Conservation (phyloP, 2,113 vertebrate genomes). For the Oceanites oceanicus region DNA sequence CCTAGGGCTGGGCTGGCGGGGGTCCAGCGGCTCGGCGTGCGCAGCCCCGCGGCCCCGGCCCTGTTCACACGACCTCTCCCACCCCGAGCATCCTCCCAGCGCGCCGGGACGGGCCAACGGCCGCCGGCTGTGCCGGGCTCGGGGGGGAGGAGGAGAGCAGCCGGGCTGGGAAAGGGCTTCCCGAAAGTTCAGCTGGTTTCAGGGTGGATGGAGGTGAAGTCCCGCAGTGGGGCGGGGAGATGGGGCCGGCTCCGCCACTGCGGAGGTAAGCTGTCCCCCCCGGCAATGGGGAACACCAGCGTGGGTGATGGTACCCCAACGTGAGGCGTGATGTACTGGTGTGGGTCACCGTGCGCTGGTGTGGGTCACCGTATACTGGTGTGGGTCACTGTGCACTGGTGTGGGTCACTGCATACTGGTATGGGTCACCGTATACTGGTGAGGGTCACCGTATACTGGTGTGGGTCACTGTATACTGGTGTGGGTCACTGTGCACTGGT, state of each 20-base stretch:
- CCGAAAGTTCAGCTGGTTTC: fast-evolving
- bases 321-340: background rate
- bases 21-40: background rate
- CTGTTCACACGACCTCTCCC: constrained; percentile 35
- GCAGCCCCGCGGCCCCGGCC: background rate
- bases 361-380: too few relatives aligned
- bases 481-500: too few relatives aligned
- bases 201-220: too few relatives aligned
- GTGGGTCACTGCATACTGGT: too few relatives aligned
- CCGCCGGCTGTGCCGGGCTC: background rate
- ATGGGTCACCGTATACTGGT: too few relatives aligned
- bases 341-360: too few relatives aligned
- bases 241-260: background rate
- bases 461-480: too few relatives aligned
- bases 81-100: background rate
- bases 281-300: fast-evolving
- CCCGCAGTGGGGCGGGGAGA: background rate
- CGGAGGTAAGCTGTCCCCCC: background rate
- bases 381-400: background rate
- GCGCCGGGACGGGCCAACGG: background rate
- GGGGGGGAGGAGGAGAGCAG: background rate
- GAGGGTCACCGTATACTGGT: too few relatives aligned
- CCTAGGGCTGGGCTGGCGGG: background rate
- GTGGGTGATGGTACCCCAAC: background rate
- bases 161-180: background rate